phyloP scores from a whole-genome alignment of 2,888 invertebrate genomes.

The Cantharis flavilabris region DNA sequence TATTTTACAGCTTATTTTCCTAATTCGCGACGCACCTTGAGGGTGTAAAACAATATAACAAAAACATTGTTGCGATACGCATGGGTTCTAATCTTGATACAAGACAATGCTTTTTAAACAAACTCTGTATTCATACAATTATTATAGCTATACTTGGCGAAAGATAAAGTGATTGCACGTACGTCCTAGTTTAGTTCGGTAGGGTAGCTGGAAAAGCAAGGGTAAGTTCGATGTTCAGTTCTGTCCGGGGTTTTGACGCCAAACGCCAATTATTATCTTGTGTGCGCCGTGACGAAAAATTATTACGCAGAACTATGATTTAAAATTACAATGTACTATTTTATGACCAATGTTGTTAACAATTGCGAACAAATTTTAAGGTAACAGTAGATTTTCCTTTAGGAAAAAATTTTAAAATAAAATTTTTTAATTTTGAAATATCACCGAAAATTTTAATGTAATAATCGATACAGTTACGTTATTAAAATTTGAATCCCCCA shows the following conservation, averaged over 20 bases:
- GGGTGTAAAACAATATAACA: neutral
- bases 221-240: conserved; percentile 30
- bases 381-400: conserved; percentile 31
- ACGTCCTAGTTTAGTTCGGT: conserved; percentile 9
- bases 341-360: conserved; percentile 42
- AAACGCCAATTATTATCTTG: conserved; percentile 18
- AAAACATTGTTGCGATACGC: neutral
- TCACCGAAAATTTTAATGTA: neutral
- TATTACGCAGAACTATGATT: conserved; percentile 17
- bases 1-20: neutral
- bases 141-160: neutral
- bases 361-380: conserved; percentile 43
- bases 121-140: conserved; percentile 9
- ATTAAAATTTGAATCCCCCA: neutral
- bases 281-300: conserved; percentile 16
- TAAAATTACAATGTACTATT: conserved; percentile 38
- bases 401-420: neutral
- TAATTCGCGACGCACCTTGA: neutral
- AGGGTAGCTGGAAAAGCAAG: conserved; percentile 20
- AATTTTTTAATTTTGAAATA: neutral
- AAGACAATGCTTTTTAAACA: neutral
- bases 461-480: neutral
- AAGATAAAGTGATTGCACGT: conserved; percentile 8
- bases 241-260: conserved; percentile 28
- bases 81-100: neutral